Evolutionary conservation across 1,140 invertebrate species (phyloP).

Genomic region (Drosophila ercepeae): DNA sequence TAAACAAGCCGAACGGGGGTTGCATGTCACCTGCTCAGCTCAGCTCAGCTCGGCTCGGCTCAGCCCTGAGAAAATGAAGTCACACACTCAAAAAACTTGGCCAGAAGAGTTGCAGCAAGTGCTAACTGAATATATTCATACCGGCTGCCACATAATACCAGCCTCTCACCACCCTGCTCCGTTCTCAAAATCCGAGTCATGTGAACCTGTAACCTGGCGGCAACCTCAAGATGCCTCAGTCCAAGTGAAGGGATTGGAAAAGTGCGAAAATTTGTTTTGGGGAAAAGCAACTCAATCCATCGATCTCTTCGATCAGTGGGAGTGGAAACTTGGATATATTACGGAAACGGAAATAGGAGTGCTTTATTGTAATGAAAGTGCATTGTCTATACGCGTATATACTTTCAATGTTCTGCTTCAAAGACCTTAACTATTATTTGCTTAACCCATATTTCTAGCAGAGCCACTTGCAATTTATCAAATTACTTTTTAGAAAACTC

Average conservation of each 20-base stretch:
- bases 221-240: conserved; percentile 5
- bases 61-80: conserved; percentile 74
- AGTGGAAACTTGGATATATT: not conserved
- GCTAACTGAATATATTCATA: conserved; percentile 74
- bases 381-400: not conserved
- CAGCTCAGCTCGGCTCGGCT: no score
- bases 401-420: not conserved
- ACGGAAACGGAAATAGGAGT: conserved; percentile 1
- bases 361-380: not conserved
- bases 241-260: conserved; percentile 10
- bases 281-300: not conserved
- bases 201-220: conserved; percentile 47
- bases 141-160: conserved; percentile 39
- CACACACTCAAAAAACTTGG: conserved; percentile 36
- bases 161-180: conserved; percentile 19
- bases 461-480: not conserved
- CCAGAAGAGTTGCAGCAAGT: conserved; percentile 72
- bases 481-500: conserved; percentile 13
- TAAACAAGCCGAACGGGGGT: conserved; percentile 64
- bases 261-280: conserved; percentile 5
- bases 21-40: conserved; percentile 63
- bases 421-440: not conserved
- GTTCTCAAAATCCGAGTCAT: conserved; percentile 65
- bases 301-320: not conserved
- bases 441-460: not conserved